Evolutionary conservation across 2,888 invertebrate genomes (phyloP).

Genomic region (Zootermopsis nevadensis): DNA sequence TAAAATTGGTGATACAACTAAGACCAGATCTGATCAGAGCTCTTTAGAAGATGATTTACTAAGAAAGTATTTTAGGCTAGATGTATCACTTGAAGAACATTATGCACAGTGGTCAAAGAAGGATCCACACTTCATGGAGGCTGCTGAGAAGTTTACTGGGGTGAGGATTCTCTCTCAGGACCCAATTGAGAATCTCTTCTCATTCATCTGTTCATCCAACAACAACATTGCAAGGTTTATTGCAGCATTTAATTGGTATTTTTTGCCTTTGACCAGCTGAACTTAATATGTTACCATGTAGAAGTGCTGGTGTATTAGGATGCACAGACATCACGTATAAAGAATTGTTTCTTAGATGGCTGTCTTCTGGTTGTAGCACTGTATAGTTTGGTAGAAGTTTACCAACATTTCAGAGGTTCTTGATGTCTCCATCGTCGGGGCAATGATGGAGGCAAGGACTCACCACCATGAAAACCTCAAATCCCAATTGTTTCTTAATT

Average conservation of each 20-base stretch:
- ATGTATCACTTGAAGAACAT: constrained; percentile 76
- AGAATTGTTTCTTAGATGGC: too few relatives aligned
- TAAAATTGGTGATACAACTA: background rate
- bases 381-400: too few relatives aligned
- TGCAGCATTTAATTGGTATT: background rate
- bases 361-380: too few relatives aligned
- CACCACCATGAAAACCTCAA: too few relatives aligned
- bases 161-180: constrained; percentile 93
- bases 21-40: constrained; percentile 49
- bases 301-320: too few relatives aligned
- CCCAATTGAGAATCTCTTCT: constrained; percentile 91
- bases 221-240: constrained; percentile 89
- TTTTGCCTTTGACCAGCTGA: too few relatives aligned
- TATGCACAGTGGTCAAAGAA: constrained; percentile 79
- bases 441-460: too few relatives aligned
- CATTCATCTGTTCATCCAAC: constrained; percentile 97
- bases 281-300: too few relatives aligned
- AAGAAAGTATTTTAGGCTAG: constrained; percentile 80
- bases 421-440: too few relatives aligned
- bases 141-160: constrained; percentile 78
- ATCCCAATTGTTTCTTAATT: too few relatives aligned
- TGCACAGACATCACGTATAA: too few relatives aligned
- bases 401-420: too few relatives aligned
- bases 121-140: constrained; percentile 79
- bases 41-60: constrained; percentile 67